These are phyloP conservation scores for Halyomorpha halys DNA, from an alignment of 1,140 invertebrate genomes.

Conservation along the genomic window DNA sequence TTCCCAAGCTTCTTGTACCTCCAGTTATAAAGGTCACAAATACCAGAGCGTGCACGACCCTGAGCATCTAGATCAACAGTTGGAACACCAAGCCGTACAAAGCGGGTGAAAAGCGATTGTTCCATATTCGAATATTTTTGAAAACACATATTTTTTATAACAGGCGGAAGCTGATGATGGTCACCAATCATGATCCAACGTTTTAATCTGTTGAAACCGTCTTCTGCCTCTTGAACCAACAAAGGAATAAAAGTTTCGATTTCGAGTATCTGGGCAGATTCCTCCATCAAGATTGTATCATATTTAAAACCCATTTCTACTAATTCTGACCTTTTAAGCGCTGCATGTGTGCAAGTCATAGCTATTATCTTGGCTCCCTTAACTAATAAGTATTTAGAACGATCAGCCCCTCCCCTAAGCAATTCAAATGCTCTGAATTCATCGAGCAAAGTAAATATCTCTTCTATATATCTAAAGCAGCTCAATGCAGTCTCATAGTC, in stretches of 20 bases:
- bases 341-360: conserved; percentile 99
- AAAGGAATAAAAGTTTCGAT: conserved; percentile 99
- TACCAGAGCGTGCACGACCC: conserved; percentile 83
- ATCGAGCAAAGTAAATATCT: conserved; percentile 94
- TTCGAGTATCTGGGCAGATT: conserved; percentile 96
- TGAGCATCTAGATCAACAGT: conserved; percentile 96
- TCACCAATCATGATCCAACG: conserved; percentile 99
- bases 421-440: conserved; percentile 98
- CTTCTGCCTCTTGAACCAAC: conserved; percentile 91
- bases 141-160: conserved; percentile 99
- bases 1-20: conserved; percentile 91
- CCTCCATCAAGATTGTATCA: conserved; percentile 99
- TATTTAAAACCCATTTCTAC: conserved; percentile 93
- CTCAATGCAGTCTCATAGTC: conserved; percentile 86
- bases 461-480: conserved; percentile 85
- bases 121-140: conserved; percentile 99
- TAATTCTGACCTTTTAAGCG: conserved; percentile 89
- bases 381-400: conserved; percentile 91
- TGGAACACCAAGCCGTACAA: conserved; percentile 91
- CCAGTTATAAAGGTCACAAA: conserved; percentile 96
- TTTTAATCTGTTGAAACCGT: conserved; percentile 90
- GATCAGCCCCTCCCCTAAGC: conserved; percentile 83
- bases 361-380: conserved; percentile 99
- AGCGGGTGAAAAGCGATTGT: conserved; percentile 92
- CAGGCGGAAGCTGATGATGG: conserved; percentile 97